Evolutionary conservation across 2,797 vertebrate genomes (phyloP), one percentile per base, ranked within the genome.

Genomic region (Sebastes itinus): DNA sequence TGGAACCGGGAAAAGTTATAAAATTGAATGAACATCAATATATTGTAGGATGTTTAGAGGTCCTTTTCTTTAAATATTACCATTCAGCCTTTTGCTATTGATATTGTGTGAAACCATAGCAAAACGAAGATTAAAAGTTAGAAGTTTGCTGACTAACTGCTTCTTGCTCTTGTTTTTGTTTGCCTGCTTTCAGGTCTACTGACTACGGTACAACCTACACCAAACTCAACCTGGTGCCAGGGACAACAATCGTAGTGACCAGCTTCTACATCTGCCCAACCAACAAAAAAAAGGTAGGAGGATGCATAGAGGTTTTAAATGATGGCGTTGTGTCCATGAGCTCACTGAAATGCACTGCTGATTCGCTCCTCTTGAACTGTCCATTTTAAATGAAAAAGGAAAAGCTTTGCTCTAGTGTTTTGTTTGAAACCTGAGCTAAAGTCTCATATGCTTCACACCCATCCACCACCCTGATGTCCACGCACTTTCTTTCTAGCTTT

Each of bases 221-320:
- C 77, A 99, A 99, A 88, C 93, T 99, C 83, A 98, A 97, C 87
- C 95, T 99, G 54, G 96, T 98, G 94, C 97, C 98, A 0, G 98
- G 98, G 10, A 96, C 97, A 38, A 95, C 96, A 81, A 97, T 98
- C 0, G 95, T 99, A 72, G 97, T 99, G 58, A 98, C 97, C 90
- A 99, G 97, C 92, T 99, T 99, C 96, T 99, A 97, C 95, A 99
- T 99, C 88, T 99, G 98, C 78, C 98, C 98, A 0, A 97, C 96
- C 77, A 99, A 99, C 94, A 99, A 99, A 94, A 98, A 96, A 87
- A 99, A 99, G 98, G 98, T 99, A 95, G 4, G 96, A 80, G 6
- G 25, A 22, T 12, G 10, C 20, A 54, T n/a, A 0, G 46, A 49
- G 0, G 8, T 52, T 52, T 52, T 52, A n/a, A 52, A 23, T 55